Evolutionary conservation across 64 coral and sea anemone species (phyloP), one percentile per base, ranked within the genome.

Genomic region (Cladopsammia gracilis): DNA sequence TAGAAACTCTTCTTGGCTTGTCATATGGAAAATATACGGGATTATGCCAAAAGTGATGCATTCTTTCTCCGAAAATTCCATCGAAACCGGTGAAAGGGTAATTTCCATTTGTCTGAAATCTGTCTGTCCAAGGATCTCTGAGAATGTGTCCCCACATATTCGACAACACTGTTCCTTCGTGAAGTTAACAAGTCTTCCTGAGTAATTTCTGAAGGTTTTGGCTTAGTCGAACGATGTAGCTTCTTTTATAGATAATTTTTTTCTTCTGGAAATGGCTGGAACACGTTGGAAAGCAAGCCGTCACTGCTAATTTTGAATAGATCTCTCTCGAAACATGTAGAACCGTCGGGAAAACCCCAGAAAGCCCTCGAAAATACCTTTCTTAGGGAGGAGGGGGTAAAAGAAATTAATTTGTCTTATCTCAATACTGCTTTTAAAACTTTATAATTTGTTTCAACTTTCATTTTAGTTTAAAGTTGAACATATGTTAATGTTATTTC

Each of bases 1-100:
- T 64, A 3, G 56, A 54, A 89, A 22, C 44, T 44, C 15, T 66
- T 64, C 70, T 82, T 71, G 6, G 4, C 13, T 89, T 75, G 14
- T 20, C 15, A 84, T 8, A 50, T 84, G 80, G 80, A 84, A 68
- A 84, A 49, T 67, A 84, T 51, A 84, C 73, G 10, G 77, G 19
- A 10, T n/a, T 66, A 53, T 75, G 61, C 58, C 73, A 42, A 34
- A 68, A 23, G 20, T 46, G 7, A 62, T 18, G 58, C 10, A 19
- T 43, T 13, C 58, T 89, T 89, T 89, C 87, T 45, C 25, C 75
- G 57, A 75, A 89, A 89, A 89, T 46, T 13, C 70, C 87, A 53
- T 12, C 65, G 20, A 13, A 57, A 47, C 58, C 19, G 9, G 14
- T 4, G 62, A 84, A 68, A 13, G 19, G 60, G 23, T 68, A 49